Base-by-base conservation (phyloP, 2,113 vertebrate species). In the Tylochromis polylepis region DNA sequence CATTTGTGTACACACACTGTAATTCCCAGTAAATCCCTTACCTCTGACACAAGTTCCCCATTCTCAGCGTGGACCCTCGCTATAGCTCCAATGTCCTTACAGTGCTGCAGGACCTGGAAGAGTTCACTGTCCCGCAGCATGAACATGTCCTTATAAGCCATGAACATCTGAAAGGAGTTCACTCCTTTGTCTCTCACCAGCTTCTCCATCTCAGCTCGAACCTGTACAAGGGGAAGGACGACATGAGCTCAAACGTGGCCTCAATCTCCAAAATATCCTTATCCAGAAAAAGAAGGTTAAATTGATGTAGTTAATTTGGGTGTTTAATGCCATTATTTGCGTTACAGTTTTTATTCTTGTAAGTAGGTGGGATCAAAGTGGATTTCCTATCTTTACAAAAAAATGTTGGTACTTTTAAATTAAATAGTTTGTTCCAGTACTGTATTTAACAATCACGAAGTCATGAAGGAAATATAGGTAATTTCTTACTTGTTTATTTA, bases 111-210 rank as follows among this genome's bases (percentile, higher is more conserved):
- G 43, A 94, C 98, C 95, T 99, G 98, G 95, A 98, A 99, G 36
- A 99, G 97, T 92, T 99, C 98, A 4, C 96, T 96, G 96, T 99
- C 98, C 85, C 98, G 96, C 91, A 99, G 97, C 98, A 99, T 99
- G 95, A 97, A 98, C 93, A 95, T 89, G 85, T 99, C 98, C 95
- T 99, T 99, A 92, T 99, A 99, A 88, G 98, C 97, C 98, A 99
- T 99, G 96, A 96, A 99, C 98, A 99, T 98, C 96, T 99, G 98
- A 93, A 99, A 99, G 9, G 98, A 99, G 94, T 98, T 99, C 87
- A 99, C 98, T 0, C 98, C 98, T 86, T 98, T 96, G 88, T 99
- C 98, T 70, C 97, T 95, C 87, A 99, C 98, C 93, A 99, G 95
- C 0, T 94, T 96, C 96, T 99, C 98, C 98, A 99, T 99, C 95